phyloP scores from a whole-genome alignment of 2,113 vertebrate genomes.

The Hypanus sabinus region DNA sequence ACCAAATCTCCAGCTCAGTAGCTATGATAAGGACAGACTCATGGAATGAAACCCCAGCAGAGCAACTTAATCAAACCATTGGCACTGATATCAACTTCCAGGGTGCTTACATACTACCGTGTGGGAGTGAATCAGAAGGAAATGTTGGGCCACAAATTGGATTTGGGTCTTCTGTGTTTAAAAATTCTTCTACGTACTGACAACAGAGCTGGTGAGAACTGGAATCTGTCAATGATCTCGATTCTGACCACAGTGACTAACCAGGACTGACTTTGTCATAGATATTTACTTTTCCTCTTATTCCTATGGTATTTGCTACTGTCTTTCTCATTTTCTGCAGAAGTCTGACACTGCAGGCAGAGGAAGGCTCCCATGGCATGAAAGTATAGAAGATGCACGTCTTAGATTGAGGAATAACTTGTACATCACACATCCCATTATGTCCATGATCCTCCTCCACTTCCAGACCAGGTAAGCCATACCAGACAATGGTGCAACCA shows the following conservation, averaged over 20 bases:
- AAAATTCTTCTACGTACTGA: not conserved
- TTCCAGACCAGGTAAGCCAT: conserved; percentile 46
- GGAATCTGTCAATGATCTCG: not conserved
- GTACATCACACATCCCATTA: conserved; percentile 43
- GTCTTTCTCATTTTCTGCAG: conserved; percentile 40
- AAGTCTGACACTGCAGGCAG: conserved; percentile 42
- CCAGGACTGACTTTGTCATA: not conserved
- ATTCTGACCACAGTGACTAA: too few relatives aligned
- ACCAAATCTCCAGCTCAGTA: not conserved
- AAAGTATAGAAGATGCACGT: conserved; percentile 43
- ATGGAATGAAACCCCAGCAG: not conserved
- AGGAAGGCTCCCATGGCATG: conserved; percentile 42
- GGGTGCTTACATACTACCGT: not conserved
- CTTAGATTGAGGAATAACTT: conserved; percentile 47
- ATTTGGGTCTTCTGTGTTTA: not conserved
- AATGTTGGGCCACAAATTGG: not conserved
- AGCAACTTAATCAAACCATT: not conserved
- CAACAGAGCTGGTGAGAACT: not conserved
- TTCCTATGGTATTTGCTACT: not conserved
- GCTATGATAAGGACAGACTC: not conserved
- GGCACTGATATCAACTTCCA: too few relatives aligned
- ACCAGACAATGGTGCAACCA: too few relatives aligned
- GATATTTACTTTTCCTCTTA: not conserved
- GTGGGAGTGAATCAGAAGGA: not conserved
- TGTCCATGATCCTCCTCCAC: conserved; percentile 39